These are phyloP conservation scores for Delia radicum DNA, from an alignment of 1,140 invertebrate species.

Conservation along the genomic window DNA sequence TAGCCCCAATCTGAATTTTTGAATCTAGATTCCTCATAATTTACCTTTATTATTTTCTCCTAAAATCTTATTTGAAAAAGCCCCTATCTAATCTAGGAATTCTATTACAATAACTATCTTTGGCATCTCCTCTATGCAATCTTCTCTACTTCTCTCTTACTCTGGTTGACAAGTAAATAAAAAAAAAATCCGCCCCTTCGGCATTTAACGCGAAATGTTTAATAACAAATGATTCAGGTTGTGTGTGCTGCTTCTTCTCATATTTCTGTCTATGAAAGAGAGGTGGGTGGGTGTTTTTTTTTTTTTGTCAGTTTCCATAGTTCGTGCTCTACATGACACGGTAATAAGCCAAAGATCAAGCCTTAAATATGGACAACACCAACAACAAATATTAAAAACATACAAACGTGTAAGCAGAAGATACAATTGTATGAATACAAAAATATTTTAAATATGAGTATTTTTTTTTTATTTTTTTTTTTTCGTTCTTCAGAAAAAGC, in stretches of 20 bases:
- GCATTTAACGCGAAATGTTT: slow-evolving; percentile 23
- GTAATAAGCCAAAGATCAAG: slow-evolving; percentile 52
- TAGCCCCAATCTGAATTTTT: no score
- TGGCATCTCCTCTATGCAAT: neutral
- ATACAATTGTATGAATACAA: neutral
- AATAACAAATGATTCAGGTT: slow-evolving; percentile 20
- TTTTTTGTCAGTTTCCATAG: slow-evolving; percentile 38
- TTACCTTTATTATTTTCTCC: no score
- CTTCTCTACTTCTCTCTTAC: neutral
- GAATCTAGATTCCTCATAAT: no score
- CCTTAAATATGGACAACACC: slow-evolving; percentile 27
- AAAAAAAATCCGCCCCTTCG: slow-evolving; percentile 31
- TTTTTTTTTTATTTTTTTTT: neutral
- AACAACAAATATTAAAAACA: neutral
- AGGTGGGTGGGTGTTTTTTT: slow-evolving; percentile 8
- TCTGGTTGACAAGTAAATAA: neutral
- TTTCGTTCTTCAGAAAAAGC: neutral
- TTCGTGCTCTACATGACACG: slow-evolving; percentile 49
- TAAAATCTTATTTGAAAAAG: neutral
- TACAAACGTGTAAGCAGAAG: neutral
- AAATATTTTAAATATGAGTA: neutral
- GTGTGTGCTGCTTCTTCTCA: neutral
- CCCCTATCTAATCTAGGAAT: neutral
- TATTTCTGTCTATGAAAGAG: neutral
- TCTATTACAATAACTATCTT: neutral